Base-by-base conservation (phyloP, 2,797 vertebrate genomes). In the Hoplostethus atlanticus region DNA sequence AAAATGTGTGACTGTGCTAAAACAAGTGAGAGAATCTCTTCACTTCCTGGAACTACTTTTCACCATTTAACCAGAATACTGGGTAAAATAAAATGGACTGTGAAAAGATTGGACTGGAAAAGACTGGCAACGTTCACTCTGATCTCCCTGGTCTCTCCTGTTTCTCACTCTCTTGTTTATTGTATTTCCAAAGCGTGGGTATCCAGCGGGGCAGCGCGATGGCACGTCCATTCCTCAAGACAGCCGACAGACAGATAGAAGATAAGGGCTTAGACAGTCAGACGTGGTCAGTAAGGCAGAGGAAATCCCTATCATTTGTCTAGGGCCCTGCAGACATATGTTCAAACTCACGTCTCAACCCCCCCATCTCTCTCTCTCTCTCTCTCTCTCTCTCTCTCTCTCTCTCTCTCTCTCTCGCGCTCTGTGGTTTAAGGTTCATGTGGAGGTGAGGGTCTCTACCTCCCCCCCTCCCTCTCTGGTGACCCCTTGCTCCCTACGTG, bases 241-340 rank as follows among this genome's bases (percentile, higher is more conserved):
- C 81, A 68, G 6, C 64, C 84, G 68, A 59, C 77, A 74, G 81
- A 81, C 82, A 84, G 79, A 87, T 70, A 77, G 57, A 71, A 89
- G 88, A 93, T 89, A 88, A 85, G 61, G n/a, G 53, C 75, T 81
- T 72, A 89, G 92, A 87, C 86, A 68, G 80, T 83, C 81, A 88
- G 83, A 83, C 75, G 44, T 88, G 90, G 82, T 88, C 78, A 84
- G 83, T 73, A 79, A 85, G 76, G 72, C 79, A 73, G 76, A 89
- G 90, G 90, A 92, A 93, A 94, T 92, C 91, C 88, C 85, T 76
- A 77, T 92, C 80, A 93, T 93, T 93, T 89, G 89, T 91, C 85
- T 86, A 46, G 62, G 77, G 80, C 89, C 87, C 87, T 68, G 76
- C 79, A 90, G 90, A 89, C 85, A 76, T 89, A 89, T 92, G 90